These are phyloP conservation scores for Folsomia candida DNA, from an alignment of 2,888 invertebrate species.

Conservation along the genomic window DNA sequence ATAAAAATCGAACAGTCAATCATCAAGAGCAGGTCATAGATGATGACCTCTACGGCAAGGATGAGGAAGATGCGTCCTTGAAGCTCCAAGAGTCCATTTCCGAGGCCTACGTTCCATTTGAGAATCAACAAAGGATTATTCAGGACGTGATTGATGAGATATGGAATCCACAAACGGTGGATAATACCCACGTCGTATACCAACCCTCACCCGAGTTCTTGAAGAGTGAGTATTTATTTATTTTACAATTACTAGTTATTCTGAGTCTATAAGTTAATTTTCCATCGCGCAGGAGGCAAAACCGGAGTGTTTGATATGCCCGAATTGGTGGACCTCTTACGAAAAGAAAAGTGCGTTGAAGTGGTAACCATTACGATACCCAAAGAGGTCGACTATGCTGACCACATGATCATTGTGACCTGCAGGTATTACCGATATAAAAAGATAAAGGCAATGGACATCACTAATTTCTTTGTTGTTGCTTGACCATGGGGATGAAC, in stretches of 20 bases:
- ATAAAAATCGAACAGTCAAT: neutral
- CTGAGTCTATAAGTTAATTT: too few relatives aligned
- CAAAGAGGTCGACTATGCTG: conserved; percentile 71
- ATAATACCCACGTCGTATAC: neutral
- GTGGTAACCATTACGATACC: conserved; percentile 79
- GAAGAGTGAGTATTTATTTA: neutral
- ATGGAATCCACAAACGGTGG: conserved; percentile 36
- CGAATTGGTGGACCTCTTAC: conserved; percentile 73
- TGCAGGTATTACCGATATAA: conserved; percentile 60
- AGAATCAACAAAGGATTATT: conserved; percentile 41
- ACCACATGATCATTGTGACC: conserved; percentile 78
- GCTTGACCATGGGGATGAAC: too few relatives aligned
- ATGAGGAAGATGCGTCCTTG: neutral
- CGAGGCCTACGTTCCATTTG: conserved; percentile 32
- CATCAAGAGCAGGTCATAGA: too few relatives aligned
- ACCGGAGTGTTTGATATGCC: conserved; percentile 85
- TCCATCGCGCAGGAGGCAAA: conserved; percentile 66
- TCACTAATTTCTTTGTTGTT: neutral
- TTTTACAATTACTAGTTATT: too few relatives aligned
- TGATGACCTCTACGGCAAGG: neutral
- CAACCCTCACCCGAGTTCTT: conserved; percentile 8
- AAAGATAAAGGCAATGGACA: neutral
- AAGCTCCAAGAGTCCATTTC: conserved; percentile 30
- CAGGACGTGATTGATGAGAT: conserved; percentile 46
- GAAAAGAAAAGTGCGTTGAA: conserved; percentile 73